Conservation (phyloP, 2,797 vertebrate species). For the Gymnoscopelus braueri region DNA sequence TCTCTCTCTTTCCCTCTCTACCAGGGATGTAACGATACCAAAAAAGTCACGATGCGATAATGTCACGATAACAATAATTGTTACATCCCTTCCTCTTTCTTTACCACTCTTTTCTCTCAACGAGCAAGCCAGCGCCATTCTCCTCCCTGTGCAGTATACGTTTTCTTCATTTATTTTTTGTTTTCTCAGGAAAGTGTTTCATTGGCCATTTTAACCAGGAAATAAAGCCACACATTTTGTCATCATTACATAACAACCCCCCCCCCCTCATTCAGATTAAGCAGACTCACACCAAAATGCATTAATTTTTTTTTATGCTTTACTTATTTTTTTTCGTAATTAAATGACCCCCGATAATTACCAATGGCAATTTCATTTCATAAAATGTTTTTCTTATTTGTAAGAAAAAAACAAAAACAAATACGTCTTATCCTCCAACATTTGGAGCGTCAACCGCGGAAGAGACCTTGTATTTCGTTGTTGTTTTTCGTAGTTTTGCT, state of each 20-base stretch:
- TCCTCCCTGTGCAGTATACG: neutral
- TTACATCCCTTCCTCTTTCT: too few species aligned
- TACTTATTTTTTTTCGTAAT: too few species aligned
- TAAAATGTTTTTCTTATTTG: slow-evolving; percentile 23
- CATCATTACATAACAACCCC: slow-evolving; percentile 24
- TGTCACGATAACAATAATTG: too few species aligned
- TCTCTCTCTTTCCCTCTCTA: neutral
- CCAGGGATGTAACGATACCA: too few species aligned
- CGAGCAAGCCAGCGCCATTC: neutral
- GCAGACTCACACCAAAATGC: slow-evolving; percentile 23
- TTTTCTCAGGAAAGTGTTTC: slow-evolving; percentile 76
- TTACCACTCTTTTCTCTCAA: neutral
- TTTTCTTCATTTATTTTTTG: too few species aligned
- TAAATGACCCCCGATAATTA: too few species aligned
- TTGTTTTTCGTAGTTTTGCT: slow-evolving; percentile 35
- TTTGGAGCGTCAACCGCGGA: slow-evolving; percentile 72
- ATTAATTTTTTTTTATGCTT: neutral
- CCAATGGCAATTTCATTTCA: slow-evolving; percentile 60
- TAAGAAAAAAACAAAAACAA: slow-evolving; percentile 14
- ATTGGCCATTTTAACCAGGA: slow-evolving; percentile 67
- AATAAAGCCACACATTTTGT: slow-evolving; percentile 63
- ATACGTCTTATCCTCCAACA: slow-evolving; percentile 67
- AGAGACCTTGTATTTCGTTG: slow-evolving; percentile 66
- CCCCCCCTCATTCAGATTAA: neutral
- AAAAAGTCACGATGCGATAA: too few species aligned